Evolutionary conservation across 2,113 vertebrate genomes (phyloP), one percentile per base, ranked within the genome.

Genomic region (Apaloderma vittatum): DNA sequence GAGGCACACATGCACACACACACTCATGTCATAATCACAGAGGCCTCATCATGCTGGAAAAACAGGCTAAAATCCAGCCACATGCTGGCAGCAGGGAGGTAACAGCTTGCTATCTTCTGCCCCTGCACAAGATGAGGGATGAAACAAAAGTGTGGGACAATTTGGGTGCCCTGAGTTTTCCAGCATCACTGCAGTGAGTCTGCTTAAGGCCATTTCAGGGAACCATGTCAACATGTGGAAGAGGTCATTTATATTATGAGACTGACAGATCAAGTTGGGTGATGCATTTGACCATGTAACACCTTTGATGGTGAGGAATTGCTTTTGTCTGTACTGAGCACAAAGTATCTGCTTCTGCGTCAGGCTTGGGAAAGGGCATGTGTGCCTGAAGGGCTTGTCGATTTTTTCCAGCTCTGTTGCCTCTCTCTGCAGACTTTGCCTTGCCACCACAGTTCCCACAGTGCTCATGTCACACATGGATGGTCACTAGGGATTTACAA

Each of bases 121-220:
- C 22, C 21, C 34, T 48, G 29, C 13, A 13, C 8, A 17, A 34
- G 26, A 78, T 0, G 1, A 18, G 32, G 62, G 79, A 73, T 0
- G 3, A 81, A 9, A 8, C 4, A 2, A 59, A 72, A 20, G 5
- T 0, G 0, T 30, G 26, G 17, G 51, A 8, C 29, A 45, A 9
- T 81, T 59, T 23, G 37, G 2, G 10, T 78, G 29, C 34, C 15
- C 37, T n/a, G 26, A 52, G 12, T 68, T 90, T 91, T 79, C 62
- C 45, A 52, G 36, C 63, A 52, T 82, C 0, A 0, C 14, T 72
- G 51, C 30, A 58, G 27, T 61, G 30, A 91, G n/a, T 49, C 36
- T 83, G 57, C 61, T 59, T 51, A 54, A 62, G 68, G 10, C 15
- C 43, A 29, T 62, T 87, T 81, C 48, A 75, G 32, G 57, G 12